Evolutionary conservation across 2,888 invertebrate genomes (phyloP).

Genomic region (Trichogramma evanescens): DNA sequence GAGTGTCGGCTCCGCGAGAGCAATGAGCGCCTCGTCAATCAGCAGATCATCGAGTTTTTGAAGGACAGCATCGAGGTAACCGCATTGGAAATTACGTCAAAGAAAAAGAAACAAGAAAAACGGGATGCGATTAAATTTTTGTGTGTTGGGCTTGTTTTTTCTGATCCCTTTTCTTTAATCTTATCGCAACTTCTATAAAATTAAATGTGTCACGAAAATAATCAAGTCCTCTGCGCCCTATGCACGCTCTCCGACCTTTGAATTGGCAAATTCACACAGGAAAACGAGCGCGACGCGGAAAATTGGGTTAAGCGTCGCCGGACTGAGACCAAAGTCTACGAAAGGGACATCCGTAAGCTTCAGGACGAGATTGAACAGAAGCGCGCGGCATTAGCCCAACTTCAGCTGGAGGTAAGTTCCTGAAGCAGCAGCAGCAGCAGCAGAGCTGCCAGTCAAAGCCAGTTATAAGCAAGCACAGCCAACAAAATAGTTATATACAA

Average conservation of each 20-base stretch:
- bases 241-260: slow-evolving; percentile 5
- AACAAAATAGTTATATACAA: too few relatives aligned
- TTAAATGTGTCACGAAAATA: not conserved
- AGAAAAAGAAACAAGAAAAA: slow-evolving; percentile 20
- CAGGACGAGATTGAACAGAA: slow-evolving; percentile 41
- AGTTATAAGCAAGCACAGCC: too few relatives aligned
- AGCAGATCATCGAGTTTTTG: slow-evolving; percentile 40
- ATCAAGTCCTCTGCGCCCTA: slow-evolving; percentile 22
- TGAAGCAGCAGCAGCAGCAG: too few relatives aligned
- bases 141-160: not conserved
- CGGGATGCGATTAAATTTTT: not conserved
- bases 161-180: not conserved
- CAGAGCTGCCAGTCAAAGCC: too few relatives aligned
- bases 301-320: slow-evolving; percentile 45
- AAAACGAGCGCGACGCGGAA: slow-evolving; percentile 36
- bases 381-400: slow-evolving; percentile 34
- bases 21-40: slow-evolving; percentile 41
- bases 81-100: not conserved
- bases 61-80: slow-evolving; percentile 35
- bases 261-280: slow-evolving; percentile 30
- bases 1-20: slow-evolving; percentile 37
- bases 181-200: not conserved
- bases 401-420: slow-evolving; percentile 38
- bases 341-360: slow-evolving; percentile 39
- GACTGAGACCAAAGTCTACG: slow-evolving; percentile 40